These are phyloP conservation scores for Eupithecia inturbata DNA, from an alignment of 2,888 invertebrate species.

Conservation along the genomic window DNA sequence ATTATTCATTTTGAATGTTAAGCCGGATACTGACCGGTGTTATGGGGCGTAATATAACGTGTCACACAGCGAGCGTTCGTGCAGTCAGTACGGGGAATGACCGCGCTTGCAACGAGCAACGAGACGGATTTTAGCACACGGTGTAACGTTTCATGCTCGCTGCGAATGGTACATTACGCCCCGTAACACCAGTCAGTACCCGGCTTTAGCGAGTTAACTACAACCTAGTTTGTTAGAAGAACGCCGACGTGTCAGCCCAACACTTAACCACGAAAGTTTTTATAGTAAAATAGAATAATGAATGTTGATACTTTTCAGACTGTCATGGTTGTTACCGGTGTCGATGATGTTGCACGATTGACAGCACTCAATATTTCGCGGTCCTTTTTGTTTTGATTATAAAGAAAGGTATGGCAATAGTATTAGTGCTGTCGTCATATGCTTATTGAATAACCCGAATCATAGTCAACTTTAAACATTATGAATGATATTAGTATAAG, in stretches of 20 bases:
- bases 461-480: neutral
- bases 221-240: neutral
- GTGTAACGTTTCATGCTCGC: too few species aligned
- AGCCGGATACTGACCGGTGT: neutral
- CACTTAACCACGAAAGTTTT: neutral
- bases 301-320: neutral
- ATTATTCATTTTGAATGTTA: neutral
- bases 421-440: neutral
- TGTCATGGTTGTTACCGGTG: neutral
- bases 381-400: neutral
- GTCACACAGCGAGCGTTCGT: neutral
- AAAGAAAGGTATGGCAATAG: neutral
- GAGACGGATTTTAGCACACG: too few species aligned
- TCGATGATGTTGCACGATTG: neutral
- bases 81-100: neutral
- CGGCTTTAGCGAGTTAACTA: neutral
- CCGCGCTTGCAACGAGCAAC: too few species aligned
- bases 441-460: neutral
- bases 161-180: too few species aligned
- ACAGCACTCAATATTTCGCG: neutral
- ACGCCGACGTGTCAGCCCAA: neutral
- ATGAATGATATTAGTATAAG: neutral
- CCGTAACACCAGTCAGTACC: too few species aligned
- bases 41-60: too few species aligned
- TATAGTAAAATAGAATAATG: neutral